Base-by-base conservation (phyloP, 2,113 vertebrate genomes). In the Donacobius atricapilla region DNA sequence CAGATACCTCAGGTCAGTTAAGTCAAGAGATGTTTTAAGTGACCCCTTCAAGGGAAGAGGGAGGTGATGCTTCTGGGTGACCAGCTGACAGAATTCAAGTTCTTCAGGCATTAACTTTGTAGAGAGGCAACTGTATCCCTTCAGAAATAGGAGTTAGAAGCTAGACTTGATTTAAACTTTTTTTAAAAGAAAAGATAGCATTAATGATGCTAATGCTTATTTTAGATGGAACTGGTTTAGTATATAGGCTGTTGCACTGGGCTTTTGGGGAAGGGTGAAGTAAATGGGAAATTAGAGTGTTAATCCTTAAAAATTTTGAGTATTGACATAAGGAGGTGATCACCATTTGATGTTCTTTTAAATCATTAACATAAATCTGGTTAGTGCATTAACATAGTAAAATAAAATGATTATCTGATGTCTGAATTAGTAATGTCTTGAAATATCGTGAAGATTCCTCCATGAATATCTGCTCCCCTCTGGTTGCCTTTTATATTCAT, bases 1-100 rank as follows among this genome's bases (percentile, higher is more conserved):
- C 98, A 99, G 97, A 99, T 99, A 96, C 99, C 99, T 56, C 99
- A 99, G 99, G 99, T 99, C 96, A 96, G 96, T 66, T 65, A 22
- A 7, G 61, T 9, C 64, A 33, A 61, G n/a, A 70, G 21, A 9
- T 89, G 16, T 27, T 51, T 90, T 57, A 75, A 66, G 3, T 70
- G 42, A 42, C 21, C 63, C 14, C 11, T 61, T 66, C n/a, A 51
- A 48, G 53, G 57, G 31, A 70, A 28, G 22, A 57, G 48, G 27
- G 50, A 50, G 27, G 19, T 37, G 22, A 5, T 8, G 3, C 31
- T 86, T 87, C 21, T 53, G 23, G 31, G 39, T 64, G 45, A 51
- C 27, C 50, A 31, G 19, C 44, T 78, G 54, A 48, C 22, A 58
- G 39, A 63, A 44, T 71, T 54, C 14, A 47, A 28, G 25, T 63